A percentile compares a stretch with the other conserved stretches of the same genome.
phyloP scores from a whole-genome alignment of 2,888 invertebrate genomes.

The Heliconius sara region DNA sequence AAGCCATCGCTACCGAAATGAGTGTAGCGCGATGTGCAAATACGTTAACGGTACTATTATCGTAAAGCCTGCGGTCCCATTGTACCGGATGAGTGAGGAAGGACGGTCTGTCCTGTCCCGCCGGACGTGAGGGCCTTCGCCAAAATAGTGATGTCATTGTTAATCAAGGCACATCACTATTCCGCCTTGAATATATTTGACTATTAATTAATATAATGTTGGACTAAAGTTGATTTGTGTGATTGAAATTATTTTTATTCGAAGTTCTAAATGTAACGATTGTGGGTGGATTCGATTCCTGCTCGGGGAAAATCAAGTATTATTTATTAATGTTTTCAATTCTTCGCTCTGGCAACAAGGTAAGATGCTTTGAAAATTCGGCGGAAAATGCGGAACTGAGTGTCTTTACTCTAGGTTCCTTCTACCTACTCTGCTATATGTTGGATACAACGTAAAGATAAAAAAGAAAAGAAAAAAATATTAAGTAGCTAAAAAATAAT shows the following conservation, averaged over 20 bases:
- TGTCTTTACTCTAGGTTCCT: neutral
- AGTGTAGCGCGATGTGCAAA: conserved; percentile 63
- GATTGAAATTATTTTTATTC: neutral
- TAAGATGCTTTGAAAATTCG: neutral
- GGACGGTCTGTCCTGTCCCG: conserved; percentile 56
- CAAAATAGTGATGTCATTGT: conserved; percentile 67
- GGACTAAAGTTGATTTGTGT: neutral
- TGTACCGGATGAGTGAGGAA: conserved; percentile 59
- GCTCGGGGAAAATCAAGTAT: too few species aligned
- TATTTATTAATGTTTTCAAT: too few species aligned
- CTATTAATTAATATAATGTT: conserved; percentile 21
- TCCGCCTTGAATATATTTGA: conserved; percentile 47
- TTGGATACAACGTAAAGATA: neutral
- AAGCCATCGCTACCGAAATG: conserved; percentile 48
- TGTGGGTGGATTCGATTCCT: too few species aligned
- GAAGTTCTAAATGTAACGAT: too few species aligned
- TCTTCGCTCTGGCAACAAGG: too few species aligned
- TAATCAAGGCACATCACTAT: conserved; percentile 50
- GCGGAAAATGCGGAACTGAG: neutral
- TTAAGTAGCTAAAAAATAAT: too few species aligned
- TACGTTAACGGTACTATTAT: conserved; percentile 64
- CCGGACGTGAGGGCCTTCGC: conserved; percentile 61
- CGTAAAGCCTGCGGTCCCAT: conserved; percentile 50
- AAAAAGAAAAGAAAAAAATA: neutral
- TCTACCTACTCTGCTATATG: neutral